A percentile compares a stretch with the other conserved stretches of the same genome.
Evolutionary conservation across 1,140 invertebrate species (phyloP).

Genomic region (Bilobella aurantiaca): DNA sequence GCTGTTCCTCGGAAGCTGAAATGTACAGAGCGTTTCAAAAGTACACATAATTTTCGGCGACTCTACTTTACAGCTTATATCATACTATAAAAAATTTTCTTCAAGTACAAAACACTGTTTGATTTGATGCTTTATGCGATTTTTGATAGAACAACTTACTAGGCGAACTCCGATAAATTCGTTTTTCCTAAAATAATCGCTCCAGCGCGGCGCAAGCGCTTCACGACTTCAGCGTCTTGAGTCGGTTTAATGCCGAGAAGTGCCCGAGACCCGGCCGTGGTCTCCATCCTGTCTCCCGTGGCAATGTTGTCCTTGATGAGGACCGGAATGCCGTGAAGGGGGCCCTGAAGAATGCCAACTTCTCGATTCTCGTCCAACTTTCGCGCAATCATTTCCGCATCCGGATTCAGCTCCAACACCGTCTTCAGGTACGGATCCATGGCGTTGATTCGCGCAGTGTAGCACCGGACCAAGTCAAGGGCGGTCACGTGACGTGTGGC

Average conservation of each 20-base stretch:
- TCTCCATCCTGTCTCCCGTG: slow-evolving; percentile 16
- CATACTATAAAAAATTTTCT: too few species aligned
- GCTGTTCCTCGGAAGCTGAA: slow-evolving; percentile 14
- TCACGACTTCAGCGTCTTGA: slow-evolving; percentile 13
- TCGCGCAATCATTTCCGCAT: background rate
- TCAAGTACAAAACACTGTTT: too few species aligned
- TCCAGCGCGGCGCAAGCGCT: slow-evolving; percentile 3
- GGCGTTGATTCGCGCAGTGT: background rate
- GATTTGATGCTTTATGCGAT: too few species aligned
- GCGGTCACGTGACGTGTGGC: background rate
- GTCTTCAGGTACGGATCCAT: slow-evolving; percentile 12
- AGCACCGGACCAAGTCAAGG: background rate
- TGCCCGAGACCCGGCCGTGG: slow-evolving; percentile 14
- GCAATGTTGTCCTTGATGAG: slow-evolving; percentile 21
- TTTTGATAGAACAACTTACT: slow-evolving; percentile 12
- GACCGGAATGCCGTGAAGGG: slow-evolving; percentile 19
- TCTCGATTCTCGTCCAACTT: slow-evolving; percentile 9
- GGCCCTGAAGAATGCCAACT: background rate
- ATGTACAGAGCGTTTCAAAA: too few species aligned
- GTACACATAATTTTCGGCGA: too few species aligned
- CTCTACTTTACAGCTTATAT: too few species aligned
- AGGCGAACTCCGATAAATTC: slow-evolving; percentile 15
- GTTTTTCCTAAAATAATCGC: slow-evolving; percentile 17
- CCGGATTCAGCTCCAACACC: background rate
- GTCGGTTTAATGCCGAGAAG: slow-evolving; percentile 15